These are phyloP conservation scores for Squalus acanthias DNA, from an alignment of 2,797 vertebrate genomes.

Conservation along the genomic window DNA sequence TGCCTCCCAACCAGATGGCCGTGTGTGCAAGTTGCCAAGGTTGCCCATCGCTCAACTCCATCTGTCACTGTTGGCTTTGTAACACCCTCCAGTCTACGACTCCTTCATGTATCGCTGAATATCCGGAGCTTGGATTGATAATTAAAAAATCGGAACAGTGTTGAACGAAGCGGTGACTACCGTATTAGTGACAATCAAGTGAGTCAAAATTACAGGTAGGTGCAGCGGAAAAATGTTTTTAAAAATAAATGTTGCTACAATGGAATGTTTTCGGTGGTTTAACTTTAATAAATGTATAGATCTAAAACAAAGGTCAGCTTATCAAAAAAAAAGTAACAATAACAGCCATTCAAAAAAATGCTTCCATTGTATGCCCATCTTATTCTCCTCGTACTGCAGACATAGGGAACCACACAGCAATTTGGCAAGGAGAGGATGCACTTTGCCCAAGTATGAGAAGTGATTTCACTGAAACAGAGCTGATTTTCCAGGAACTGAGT, in stretches of 20 bases:
- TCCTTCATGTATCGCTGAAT: neutral
- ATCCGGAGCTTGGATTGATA: neutral
- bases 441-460: neutral
- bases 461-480: neutral
- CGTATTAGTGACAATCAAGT: neutral
- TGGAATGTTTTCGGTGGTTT: neutral
- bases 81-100: neutral
- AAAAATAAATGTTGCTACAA: neutral
- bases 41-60: neutral
- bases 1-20: conserved; percentile 9
- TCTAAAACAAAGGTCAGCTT: neutral
- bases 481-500: neutral
- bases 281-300: neutral
- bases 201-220: neutral
- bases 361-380: neutral
- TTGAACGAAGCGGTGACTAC: neutral
- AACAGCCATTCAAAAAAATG: neutral
- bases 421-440: neutral
- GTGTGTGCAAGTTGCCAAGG: neutral
- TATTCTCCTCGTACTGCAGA: neutral
- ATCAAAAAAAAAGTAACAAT: neutral
- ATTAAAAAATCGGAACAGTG: neutral
- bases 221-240: neutral
- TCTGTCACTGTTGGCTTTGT: neutral
- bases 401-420: neutral